phyloP scores from a whole-genome alignment of 2,888 invertebrate species.

The Dryobota labecula region DNA sequence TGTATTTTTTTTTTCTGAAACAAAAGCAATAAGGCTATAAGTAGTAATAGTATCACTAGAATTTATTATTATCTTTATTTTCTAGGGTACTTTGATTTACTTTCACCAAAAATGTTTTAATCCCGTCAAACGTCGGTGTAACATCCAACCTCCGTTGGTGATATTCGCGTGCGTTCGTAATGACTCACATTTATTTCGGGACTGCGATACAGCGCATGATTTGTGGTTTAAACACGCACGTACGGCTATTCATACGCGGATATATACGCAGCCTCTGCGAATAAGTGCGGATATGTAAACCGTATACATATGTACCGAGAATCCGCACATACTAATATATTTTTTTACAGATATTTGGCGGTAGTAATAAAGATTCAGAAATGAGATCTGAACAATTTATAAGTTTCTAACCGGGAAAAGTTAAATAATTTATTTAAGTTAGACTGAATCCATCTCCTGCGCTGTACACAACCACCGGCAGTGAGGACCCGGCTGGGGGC shows the following conservation, averaged over 20 bases:
- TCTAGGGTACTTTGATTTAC: not conserved
- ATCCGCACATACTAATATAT: not conserved
- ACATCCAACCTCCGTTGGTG: constrained; percentile 32
- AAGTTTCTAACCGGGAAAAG: not conserved
- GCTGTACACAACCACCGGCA: not conserved
- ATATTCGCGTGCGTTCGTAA: constrained; percentile 58
- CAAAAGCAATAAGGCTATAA: not conserved
- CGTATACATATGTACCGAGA: not conserved
- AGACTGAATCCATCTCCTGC: not conserved
- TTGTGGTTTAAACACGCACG: constrained; percentile 65
- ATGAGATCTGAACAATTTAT: not conserved
- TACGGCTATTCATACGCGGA: constrained; percentile 47
- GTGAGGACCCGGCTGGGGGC: not conserved
- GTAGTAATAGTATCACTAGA: not conserved
- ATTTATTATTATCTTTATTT: not conserved
- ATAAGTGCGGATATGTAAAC: constrained; percentile 34
- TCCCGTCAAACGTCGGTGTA: constrained; percentile 27
- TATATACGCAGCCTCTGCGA: constrained; percentile 41
- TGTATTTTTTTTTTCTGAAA: not conserved
- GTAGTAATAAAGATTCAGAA: not conserved
- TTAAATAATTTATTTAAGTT: not conserved
- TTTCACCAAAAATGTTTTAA: not conserved
- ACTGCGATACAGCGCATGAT: constrained; percentile 68
- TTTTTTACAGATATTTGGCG: not conserved
- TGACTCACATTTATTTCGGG: constrained; percentile 65